Evolutionary conservation across 2,797 vertebrate genomes (phyloP).

Genomic region (Hybognathus amarus): DNA sequence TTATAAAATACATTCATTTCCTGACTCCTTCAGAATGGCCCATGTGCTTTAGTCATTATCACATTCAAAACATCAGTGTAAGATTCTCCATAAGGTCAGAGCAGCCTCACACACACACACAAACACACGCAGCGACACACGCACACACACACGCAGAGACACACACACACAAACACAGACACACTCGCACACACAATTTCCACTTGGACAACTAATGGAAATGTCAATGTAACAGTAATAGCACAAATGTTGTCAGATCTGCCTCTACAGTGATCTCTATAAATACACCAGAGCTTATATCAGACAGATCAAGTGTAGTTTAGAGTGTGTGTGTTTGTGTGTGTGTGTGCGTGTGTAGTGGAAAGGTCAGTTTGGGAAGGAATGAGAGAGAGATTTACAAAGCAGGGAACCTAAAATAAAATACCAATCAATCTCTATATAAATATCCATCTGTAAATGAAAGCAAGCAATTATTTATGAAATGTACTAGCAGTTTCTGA

Average conservation of each 20-base stretch:
- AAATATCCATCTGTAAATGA: background rate
- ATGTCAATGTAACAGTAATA: conserved; percentile 29
- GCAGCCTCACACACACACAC: background rate
- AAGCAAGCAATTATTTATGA: background rate
- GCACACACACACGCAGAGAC: background rate
- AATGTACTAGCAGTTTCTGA: background rate
- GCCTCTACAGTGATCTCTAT: conserved; percentile 19
- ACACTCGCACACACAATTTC: too few species aligned
- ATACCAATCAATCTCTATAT: background rate
- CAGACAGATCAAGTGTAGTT: conserved; percentile 13
- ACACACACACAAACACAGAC: background rate
- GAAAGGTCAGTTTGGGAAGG: background rate
- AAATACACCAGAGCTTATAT: conserved; percentile 25
- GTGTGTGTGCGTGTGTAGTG: background rate
- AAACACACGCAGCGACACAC: background rate
- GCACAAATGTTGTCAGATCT: conserved; percentile 27
- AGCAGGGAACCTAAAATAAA: background rate
- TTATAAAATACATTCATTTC: background rate
- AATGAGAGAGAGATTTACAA: background rate
- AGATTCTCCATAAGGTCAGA: conserved; percentile 1
- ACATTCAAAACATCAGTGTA: background rate
- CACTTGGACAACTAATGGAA: background rate
- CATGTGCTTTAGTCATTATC: background rate
- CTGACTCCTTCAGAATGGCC: background rate
- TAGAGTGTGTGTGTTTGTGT: background rate